A percentile compares a stretch with the other conserved stretches of the same genome.
phyloP scores from a whole-genome alignment of 2,888 invertebrate species.

The Heliconius hortense region DNA sequence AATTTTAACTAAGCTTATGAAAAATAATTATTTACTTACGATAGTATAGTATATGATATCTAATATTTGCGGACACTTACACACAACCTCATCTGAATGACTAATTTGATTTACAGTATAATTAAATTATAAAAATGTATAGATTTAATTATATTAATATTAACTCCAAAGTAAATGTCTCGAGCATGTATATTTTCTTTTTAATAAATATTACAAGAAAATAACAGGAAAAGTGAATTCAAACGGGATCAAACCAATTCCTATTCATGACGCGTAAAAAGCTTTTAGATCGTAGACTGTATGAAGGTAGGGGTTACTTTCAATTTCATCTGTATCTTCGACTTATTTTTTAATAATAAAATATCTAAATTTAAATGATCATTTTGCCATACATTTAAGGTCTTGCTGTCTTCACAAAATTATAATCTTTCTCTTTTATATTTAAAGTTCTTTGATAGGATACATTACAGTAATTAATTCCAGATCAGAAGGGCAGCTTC shows the following conservation, averaged over 20 bases:
- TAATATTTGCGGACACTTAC: not conserved
- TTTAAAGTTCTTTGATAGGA: not conserved
- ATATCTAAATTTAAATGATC: not conserved
- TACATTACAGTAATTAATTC: too few species aligned
- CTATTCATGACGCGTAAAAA: constrained; percentile 37
- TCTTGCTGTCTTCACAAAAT: not conserved
- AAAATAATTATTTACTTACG: not conserved
- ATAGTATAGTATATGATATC: not conserved
- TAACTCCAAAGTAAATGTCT: not conserved
- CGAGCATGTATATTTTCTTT: not conserved
- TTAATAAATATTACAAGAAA: constrained; percentile 15
- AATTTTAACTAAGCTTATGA: not conserved
- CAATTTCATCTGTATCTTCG: constrained; percentile 10
- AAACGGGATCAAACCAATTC: constrained; percentile 30
- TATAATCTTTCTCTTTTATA: not conserved
- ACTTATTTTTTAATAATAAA: constrained; percentile 10
- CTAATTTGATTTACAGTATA: too few species aligned
- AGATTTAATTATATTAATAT: not conserved
- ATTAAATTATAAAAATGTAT: not conserved
- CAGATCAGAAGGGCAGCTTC: too few species aligned
- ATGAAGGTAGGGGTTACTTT: constrained; percentile 7
- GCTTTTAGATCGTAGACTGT: constrained; percentile 26
- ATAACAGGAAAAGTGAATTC: constrained; percentile 29
- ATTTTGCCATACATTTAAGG: not conserved
- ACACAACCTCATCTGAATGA: not conserved